Evolutionary conservation across 2,113 vertebrate genomes (phyloP), one percentile per base, ranked within the genome.

Genomic region (Dasyurus viverrinus): DNA sequence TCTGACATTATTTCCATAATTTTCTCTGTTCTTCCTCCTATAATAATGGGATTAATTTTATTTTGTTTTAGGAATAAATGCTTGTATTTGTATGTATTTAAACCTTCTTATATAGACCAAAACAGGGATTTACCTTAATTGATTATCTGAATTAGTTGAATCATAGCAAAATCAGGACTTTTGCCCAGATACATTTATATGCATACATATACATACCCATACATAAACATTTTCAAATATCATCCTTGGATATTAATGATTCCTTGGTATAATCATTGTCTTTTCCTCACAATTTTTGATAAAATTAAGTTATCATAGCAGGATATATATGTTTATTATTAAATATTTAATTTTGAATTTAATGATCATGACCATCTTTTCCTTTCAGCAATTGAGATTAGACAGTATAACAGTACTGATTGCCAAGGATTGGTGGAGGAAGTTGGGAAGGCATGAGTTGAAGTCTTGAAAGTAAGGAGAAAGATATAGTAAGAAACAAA

Each of bases 271-370:
- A 68, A 89, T 50, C 16, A 57, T 36, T 90, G 10, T 0, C 89
- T 92, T 93, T 46, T 91, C 12, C 2, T 95, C 22, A 60, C 12
- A 95, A 93, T 93, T 54, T 46, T 19, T 22, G 42, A 1, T 57
- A 91, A 94, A 90, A 54, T 95, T 91, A 89, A 93, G 54, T 90
- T 24, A 55, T 84, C 42, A 90, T 9, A 10, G 52, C 53, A 92
- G 89, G 19, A 9, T 53, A 68, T 3, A 1, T 68, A 36, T 68
- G 36, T 68, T 68, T 12, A 68, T 36, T 36, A 68, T 36, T 30
- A 68, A 68, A 36, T 4, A 68, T 68, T 68, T 36, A 68, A 68
- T 36, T 68, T 68, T 68, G 30, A 68, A 68, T 68, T 68, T 1
- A 14, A 36, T 68, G 16, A 68, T 68, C 3, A 68, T 3, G 11